A percentile compares a stretch with the other conserved stretches of the same genome.
Evolutionary conservation across 2,113 vertebrate species (phyloP).

Genomic region (Stegastes partitus): DNA sequence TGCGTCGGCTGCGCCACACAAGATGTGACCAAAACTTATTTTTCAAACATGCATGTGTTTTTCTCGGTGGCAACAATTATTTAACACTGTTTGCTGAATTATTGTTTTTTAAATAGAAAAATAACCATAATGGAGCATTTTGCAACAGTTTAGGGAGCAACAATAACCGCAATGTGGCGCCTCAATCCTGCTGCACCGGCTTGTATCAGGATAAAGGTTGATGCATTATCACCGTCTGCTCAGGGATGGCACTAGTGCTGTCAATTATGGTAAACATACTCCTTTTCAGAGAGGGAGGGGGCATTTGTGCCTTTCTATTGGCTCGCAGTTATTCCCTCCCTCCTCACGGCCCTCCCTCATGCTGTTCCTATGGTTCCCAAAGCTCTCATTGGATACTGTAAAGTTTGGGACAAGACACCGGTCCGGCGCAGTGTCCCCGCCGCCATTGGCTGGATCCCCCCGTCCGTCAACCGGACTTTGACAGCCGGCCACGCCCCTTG

Average conservation of each 20-base stretch:
- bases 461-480: constrained; percentile 72
- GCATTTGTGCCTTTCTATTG: constrained; percentile 81
- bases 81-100: neutral
- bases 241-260: constrained; percentile 67
- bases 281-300: constrained; percentile 67
- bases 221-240: constrained; percentile 70
- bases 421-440: constrained; percentile 61
- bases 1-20: constrained; percentile 41
- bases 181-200: constrained; percentile 35
- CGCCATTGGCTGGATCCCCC: constrained; percentile 76
- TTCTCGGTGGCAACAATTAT: neutral
- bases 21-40: constrained; percentile 26
- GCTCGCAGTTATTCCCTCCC: constrained; percentile 49
- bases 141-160: neutral
- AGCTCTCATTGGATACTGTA: constrained; percentile 91
- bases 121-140: neutral
- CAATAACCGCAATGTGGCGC: neutral
- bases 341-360: constrained; percentile 78
- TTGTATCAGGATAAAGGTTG: constrained; percentile 15
- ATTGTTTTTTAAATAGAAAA: neutral
- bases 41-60: neutral
- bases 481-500: constrained; percentile 66
- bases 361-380: constrained; percentile 86
- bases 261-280: constrained; percentile 88
- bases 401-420: constrained; percentile 84